phyloP scores from a whole-genome alignment of 2,113 vertebrate species.

The Indicator indicator region DNA sequence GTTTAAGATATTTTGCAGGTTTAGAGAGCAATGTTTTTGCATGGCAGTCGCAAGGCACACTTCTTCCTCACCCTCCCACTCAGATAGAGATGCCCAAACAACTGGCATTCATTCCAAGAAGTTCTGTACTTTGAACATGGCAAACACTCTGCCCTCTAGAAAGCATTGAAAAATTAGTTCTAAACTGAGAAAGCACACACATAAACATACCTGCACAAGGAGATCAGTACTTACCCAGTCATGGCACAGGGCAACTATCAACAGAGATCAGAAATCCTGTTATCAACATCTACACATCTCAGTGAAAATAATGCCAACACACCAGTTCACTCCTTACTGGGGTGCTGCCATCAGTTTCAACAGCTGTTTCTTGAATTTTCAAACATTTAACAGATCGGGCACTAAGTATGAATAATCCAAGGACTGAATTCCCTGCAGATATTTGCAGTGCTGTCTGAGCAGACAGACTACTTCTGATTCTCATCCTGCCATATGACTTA shows the following conservation, averaged over 20 bases:
- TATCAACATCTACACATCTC: not conserved
- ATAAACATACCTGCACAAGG: not conserved
- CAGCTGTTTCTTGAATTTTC: slow-evolving; percentile 22
- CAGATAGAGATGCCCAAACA: not conserved
- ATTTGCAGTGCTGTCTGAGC: not conserved
- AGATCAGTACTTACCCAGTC: not conserved
- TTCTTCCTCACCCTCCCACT: not conserved
- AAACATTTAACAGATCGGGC: not conserved
- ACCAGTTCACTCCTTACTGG: not conserved
- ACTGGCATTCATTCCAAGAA: not conserved
- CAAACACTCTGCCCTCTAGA: not conserved
- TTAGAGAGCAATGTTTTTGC: not conserved
- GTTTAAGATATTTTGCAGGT: not conserved
- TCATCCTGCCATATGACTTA: not conserved
- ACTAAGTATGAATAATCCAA: slow-evolving; percentile 22
- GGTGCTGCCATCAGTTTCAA: not conserved
- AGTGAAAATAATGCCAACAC: not conserved
- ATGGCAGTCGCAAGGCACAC: not conserved
- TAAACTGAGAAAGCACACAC: not conserved
- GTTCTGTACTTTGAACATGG: not conserved
- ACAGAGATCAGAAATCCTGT: slow-evolving; percentile 1
- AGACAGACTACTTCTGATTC: not conserved
- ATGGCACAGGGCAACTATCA: not conserved
- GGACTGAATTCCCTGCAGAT: not conserved
- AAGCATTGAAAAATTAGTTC: not conserved